These are phyloP conservation scores for Zygogramma bicolorata DNA, from an alignment of 2,888 invertebrate species.

Conservation along the genomic window DNA sequence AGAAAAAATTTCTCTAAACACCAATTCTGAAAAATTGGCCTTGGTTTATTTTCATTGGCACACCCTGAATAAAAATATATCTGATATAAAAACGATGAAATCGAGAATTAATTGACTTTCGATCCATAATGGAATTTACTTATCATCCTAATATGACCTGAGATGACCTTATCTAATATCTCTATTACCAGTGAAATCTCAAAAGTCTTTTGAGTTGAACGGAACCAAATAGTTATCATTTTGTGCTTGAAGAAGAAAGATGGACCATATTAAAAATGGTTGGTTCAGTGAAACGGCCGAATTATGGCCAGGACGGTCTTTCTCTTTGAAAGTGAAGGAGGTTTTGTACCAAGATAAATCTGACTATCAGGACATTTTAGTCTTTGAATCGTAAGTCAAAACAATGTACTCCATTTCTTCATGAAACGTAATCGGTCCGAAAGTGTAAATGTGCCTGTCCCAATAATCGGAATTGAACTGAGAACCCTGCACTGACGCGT, in stretches of 20 bases:
- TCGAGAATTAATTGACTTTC: too few relatives aligned
- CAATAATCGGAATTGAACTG: too few relatives aligned
- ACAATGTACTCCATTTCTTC: constrained; percentile 60
- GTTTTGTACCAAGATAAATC: constrained; percentile 85
- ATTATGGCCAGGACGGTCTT: constrained; percentile 91
- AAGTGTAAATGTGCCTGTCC: too few relatives aligned
- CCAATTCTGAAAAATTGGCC: too few relatives aligned
- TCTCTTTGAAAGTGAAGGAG: constrained; percentile 87
- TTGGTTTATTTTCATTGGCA: too few relatives aligned
- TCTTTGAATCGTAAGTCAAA: constrained; percentile 69
- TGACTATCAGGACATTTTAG: constrained; percentile 85
- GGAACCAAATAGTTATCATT: background rate
- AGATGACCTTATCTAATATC: background rate
- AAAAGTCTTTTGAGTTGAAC: background rate
- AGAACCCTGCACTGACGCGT: too few relatives aligned
- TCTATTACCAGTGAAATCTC: background rate
- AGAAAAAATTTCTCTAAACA: too few relatives aligned
- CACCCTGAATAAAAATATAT: too few relatives aligned
- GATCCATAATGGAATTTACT: too few relatives aligned
- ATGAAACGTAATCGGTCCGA: too few relatives aligned
- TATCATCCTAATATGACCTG: too few relatives aligned
- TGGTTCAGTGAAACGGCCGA: constrained; percentile 96
- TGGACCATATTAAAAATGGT: constrained; percentile 74
- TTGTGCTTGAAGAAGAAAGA: constrained; percentile 29
- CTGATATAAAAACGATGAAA: too few relatives aligned